These are phyloP conservation scores for Aplidium turbinatum DNA, from an alignment of 23 tunicate genomes.

Conservation along the genomic window DNA sequence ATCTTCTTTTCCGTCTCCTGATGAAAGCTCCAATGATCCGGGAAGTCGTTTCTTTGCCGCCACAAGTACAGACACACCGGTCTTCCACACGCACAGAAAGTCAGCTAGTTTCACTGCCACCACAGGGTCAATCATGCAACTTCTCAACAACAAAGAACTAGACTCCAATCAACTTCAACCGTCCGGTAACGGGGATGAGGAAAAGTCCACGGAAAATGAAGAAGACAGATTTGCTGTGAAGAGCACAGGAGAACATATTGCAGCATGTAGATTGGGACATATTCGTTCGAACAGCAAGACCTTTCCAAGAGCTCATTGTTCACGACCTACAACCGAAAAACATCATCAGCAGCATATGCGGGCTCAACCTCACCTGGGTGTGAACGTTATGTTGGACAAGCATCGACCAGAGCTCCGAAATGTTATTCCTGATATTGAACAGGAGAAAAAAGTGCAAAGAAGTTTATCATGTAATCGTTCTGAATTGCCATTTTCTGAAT, in stretches of 20 bases:
- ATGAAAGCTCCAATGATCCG: slow-evolving; percentile 29
- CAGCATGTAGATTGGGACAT: slow-evolving; percentile 44
- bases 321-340: slow-evolving; percentile 19
- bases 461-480: slow-evolving; percentile 9
- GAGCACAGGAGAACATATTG: slow-evolving; percentile 46
- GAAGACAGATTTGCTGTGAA: slow-evolving; percentile 39
- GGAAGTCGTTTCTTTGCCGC: slow-evolving; percentile 19
- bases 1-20: slow-evolving; percentile 69
- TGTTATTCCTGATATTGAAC: slow-evolving; percentile 3
- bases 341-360: slow-evolving; percentile 54
- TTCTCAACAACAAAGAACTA: slow-evolving; percentile 33
- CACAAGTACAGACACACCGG: neutral
- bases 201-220: neutral
- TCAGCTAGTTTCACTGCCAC: slow-evolving; percentile 72
- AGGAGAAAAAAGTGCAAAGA: neutral
- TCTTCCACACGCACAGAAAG: slow-evolving; percentile 43
- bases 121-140: slow-evolving; percentile 44
- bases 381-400: slow-evolving; percentile 58
- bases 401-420: slow-evolving; percentile 63
- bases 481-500: slow-evolving; percentile 66
- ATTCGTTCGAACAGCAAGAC: slow-evolving; percentile 64
- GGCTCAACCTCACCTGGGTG: slow-evolving; percentile 78
- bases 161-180: no score
- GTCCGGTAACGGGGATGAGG: no score
- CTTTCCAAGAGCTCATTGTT: slow-evolving; percentile 56